Evolutionary conservation across 1,140 invertebrate genomes (phyloP).

Genomic region (Uloborus diversus): DNA sequence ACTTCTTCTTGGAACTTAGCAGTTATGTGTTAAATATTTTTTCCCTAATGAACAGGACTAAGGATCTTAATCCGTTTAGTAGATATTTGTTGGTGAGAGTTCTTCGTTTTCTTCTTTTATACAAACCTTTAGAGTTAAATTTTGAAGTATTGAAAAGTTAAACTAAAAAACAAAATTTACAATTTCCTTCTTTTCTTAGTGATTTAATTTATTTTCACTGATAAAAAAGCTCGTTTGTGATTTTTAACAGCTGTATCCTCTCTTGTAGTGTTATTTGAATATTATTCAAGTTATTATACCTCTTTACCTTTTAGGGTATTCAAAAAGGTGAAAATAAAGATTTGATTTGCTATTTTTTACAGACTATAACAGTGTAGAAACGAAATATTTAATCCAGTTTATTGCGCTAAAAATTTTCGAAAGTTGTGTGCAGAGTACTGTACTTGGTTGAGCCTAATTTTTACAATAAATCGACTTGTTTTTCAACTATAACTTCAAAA

Average conservation of each 20-base stretch:
- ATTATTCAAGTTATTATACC: not conserved
- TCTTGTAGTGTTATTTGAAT: not conserved
- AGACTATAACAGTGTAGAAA: too few relatives aligned
- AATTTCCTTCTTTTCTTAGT: too few relatives aligned
- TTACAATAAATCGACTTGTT: not conserved
- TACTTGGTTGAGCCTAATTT: not conserved
- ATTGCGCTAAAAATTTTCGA: too few relatives aligned
- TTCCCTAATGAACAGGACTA: too few relatives aligned
- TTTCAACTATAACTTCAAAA: not conserved
- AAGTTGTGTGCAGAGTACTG: too few relatives aligned
- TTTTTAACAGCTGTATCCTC: not conserved
- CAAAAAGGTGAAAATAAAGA: not conserved
- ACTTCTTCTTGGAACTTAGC: too few relatives aligned
- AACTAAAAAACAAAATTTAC: too few relatives aligned
- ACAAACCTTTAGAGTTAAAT: not conserved
- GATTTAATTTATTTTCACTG: not conserved
- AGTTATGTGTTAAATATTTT: too few relatives aligned
- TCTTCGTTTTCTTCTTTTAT: not conserved
- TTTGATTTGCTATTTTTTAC: too few relatives aligned
- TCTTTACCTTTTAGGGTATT: not conserved
- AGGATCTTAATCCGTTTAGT: too few relatives aligned
- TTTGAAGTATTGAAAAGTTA: not conserved
- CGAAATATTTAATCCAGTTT: too few relatives aligned
- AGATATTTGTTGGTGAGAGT: too few relatives aligned
- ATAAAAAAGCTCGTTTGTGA: not conserved